phyloP scores from a whole-genome alignment of 1,140 invertebrate species.

The Ceratoteleas bidentatus region DNA sequence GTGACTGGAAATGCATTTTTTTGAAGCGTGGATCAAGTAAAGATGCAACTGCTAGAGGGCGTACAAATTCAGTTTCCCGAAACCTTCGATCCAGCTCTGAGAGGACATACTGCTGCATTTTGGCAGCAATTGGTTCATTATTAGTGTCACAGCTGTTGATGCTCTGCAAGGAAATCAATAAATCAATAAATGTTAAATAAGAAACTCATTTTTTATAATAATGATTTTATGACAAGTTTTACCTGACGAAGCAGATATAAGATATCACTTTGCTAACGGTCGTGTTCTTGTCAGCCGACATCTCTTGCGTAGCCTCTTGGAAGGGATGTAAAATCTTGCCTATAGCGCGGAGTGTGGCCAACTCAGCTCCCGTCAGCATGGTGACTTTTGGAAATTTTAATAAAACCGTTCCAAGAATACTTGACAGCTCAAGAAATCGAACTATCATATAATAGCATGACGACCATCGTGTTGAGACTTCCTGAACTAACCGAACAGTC shows the following conservation, averaged over 20 bases:
- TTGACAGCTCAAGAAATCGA: constrained; percentile 1
- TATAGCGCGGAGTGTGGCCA: constrained; percentile 9
- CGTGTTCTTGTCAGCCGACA: constrained; percentile 24
- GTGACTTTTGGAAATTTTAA: neutral
- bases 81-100: constrained; percentile 30
- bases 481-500: too few relatives aligned
- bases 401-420: neutral
- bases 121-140: constrained; percentile 15
- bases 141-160: constrained; percentile 5
- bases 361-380: constrained; percentile 13
- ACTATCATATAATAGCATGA: neutral
- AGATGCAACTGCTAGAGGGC: constrained; percentile 13
- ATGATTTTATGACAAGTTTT: too few relatives aligned
- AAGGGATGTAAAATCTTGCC: constrained; percentile 18
- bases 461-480: neutral
- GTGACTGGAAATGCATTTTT: constrained; percentile 12
- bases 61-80: constrained; percentile 10
- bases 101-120: constrained; percentile 20
- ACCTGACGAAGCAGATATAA: constrained; percentile 20
- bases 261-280: constrained; percentile 29
- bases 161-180: constrained; percentile 14
- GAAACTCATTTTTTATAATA: too few relatives aligned
- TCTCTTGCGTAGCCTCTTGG: constrained; percentile 24
- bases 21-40: constrained; percentile 35
- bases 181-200: too few relatives aligned